phyloP scores from a whole-genome alignment of 1,140 invertebrate species.

The Drosophila mojavensis region DNA sequence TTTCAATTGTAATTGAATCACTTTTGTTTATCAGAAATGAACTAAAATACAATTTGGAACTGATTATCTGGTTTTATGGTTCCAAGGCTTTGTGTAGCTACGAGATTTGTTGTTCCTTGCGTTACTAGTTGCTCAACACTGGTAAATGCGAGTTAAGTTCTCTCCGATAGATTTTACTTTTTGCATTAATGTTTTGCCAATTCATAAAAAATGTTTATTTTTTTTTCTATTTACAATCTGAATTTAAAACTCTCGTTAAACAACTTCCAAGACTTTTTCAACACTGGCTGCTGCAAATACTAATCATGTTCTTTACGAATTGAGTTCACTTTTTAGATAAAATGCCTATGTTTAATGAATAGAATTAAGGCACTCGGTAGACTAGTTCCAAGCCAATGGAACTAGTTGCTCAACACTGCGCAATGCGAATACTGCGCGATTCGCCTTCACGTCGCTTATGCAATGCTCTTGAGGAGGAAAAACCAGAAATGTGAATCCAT shows the following conservation, averaged over 20 bases:
- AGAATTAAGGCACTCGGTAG: neutral
- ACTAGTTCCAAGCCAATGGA: slow-evolving; percentile 26
- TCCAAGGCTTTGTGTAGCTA: too few relatives aligned
- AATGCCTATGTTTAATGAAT: too few relatives aligned
- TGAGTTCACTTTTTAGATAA: neutral
- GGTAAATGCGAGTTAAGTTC: too few relatives aligned
- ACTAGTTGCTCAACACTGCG: slow-evolving; percentile 47
- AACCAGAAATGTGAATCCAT: slow-evolving; percentile 60
- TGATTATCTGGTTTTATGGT: neutral
- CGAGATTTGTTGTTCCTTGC: too few relatives aligned
- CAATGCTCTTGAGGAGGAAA: slow-evolving; percentile 48
- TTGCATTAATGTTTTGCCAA: too few relatives aligned
- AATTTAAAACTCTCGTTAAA: too few relatives aligned
- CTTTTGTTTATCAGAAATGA: neutral
- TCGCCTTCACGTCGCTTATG: slow-evolving; percentile 45
- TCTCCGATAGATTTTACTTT: too few relatives aligned
- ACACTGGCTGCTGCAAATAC: too few relatives aligned
- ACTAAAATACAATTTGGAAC: neutral
- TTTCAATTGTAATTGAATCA: neutral
- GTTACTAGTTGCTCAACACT: too few relatives aligned
- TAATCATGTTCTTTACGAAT: neutral
- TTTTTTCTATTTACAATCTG: too few relatives aligned
- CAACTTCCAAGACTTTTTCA: too few relatives aligned
- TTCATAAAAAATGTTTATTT: too few relatives aligned
- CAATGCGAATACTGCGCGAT: slow-evolving; percentile 30